Evolutionary conservation across 1,140 invertebrate species (phyloP), one percentile per base, ranked within the genome.

Genomic region (Cotesia chilonis): DNA sequence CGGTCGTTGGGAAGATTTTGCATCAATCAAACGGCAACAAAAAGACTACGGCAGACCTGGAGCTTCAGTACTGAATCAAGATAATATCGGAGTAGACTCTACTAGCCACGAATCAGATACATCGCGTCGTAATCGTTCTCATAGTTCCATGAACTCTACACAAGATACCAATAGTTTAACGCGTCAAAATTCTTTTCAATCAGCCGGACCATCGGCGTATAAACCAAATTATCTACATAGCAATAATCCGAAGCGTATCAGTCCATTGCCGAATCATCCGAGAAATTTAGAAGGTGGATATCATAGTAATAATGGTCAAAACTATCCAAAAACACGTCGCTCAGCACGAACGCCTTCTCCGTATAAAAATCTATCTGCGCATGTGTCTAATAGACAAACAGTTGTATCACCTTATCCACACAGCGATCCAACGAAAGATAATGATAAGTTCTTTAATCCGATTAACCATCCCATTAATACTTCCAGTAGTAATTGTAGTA

Each of bases 381-480:
- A 76, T 65, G 52, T 76, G 14, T 75, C 64, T 35, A 83, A 83
- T 60, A 81, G 82, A 51, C 69, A 72, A 57, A 80, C 78, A 61
- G 79, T 81, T 64, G 80, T 79, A 20, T 85, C 84, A 35, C 82
- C 84, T 20, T 86, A 83, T 70, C 77, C 78, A 71, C 75, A 81
- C 7, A 84, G 79, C 59, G 83, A 86, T 73, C 35, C 54, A 12
- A 51, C 41, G 4, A 38, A 28, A 38, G 71, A 72, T 14, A 17
- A 20, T 14, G 71, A 87, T 80, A 84, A 84, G 69, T 85, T 85
- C 64, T 86, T 86, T 68, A 84, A 85, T 77, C 84, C 85, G 14
- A 85, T 85, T 52, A 86, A 80, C 60, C 85, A 76, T 77, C 80
- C 82, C 12, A n/a, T 14, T 55, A n/a, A 55, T 55, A 55, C 5